Conservation (phyloP, 1,140 invertebrate genomes). For the Megalonaias nervosa region DNA sequence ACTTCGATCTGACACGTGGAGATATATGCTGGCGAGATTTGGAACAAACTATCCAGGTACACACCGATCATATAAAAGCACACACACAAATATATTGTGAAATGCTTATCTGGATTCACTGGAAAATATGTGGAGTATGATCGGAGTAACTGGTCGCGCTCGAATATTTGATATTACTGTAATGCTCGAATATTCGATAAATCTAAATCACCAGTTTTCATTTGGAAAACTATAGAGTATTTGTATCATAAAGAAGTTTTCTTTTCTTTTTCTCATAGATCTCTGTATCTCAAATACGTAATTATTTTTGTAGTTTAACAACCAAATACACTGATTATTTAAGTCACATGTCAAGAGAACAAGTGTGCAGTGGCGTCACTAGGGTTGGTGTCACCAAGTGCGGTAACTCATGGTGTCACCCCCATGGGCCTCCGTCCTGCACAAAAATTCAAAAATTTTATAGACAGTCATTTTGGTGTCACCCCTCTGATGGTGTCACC, state of each 20-base stretch:
- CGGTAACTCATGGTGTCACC: no score
- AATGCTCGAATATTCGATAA: not conserved
- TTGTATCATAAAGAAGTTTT: no score
- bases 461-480: no score
- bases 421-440: no score
- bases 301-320: not conserved
- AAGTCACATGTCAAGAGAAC: not conserved
- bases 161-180: not conserved
- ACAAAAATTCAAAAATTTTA: no score
- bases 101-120: not conserved
- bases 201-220: not conserved
- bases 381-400: no score
- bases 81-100: not conserved
- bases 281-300: not conserved
- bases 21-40: conserved; percentile 59
- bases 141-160: not conserved
- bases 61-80: not conserved
- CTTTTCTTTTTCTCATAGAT: no score
- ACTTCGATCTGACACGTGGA: conserved; percentile 56
- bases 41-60: conserved; percentile 56
- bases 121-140: not conserved
- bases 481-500: no score
- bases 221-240: not conserved
- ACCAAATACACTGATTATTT: not conserved
- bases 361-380: no score